Base-by-base conservation (phyloP, 2,888 invertebrate genomes). In the Sinotaia quadrata region DNA sequence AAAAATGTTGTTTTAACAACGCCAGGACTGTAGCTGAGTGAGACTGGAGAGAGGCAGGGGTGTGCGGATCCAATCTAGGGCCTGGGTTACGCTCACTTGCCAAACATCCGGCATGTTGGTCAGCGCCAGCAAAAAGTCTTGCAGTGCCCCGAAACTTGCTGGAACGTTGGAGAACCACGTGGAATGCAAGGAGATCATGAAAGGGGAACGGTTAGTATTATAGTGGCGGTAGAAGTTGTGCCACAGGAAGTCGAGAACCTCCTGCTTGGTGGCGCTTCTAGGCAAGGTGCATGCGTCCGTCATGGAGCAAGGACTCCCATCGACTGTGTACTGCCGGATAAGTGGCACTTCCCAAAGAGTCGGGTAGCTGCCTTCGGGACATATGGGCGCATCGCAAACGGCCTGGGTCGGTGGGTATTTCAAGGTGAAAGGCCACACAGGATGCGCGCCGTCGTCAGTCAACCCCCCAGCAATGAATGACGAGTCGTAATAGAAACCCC, bases 391-490 rank as follows among this genome's bases (percentile, higher is more conserved):
- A 27, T 71, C 71, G 49, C 78, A 78, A 18, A 71, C 70, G 12
- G 52, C 44, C 29, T n/a, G 44, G 33, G 72, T 67, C 4, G 80
- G 81, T 10, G 76, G 67, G 63, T 69, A 95, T 88, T 96, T 96
- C 56, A 97, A 90, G 0, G 96, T 96, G 89, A 96, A 96, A 0
- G 96, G 97, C 97, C 97, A 97, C 65, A 95, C 92, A 5, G 96
- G 95, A 70, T 96, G 96, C 10, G 41, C 7, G 36, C 33, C 52
- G 41, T 56, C 56, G 34, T 63, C 41, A 86, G 96, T 96, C 27
- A 56, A 24, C 24, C n/a, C 41, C n/a, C 65, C 65, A 18, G 44
- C 65, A 36, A 31, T 56, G 56, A 65, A 56, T 41, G 65, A 95
- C 85, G 96, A 95, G 88, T 97, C 96, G 88, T 96, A 97, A 82